Evolutionary conservation across 1,140 invertebrate species (phyloP).

Genomic region (Lepidostoma basale): DNA sequence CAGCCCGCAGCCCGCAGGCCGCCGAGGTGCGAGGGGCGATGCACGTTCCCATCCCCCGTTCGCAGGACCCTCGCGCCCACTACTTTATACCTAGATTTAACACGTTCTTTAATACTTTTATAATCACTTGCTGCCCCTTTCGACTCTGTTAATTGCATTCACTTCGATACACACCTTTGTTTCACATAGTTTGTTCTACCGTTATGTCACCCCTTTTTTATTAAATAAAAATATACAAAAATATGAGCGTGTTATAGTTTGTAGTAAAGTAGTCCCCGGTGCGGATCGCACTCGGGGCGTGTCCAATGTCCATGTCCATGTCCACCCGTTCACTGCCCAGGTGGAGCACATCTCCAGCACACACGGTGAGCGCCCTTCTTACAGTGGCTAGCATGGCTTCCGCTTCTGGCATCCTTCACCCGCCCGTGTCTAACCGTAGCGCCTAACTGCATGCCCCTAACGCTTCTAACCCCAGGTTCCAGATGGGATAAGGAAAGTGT

Average conservation of each 20-base stretch:
- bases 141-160: neutral
- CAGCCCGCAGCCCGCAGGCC: neutral
- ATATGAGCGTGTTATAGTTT: slow-evolving; percentile 17
- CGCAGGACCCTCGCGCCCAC: slow-evolving; percentile 24
- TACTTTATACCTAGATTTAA: slow-evolving; percentile 22
- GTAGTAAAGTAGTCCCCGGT: neutral
- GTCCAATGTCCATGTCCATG: too few relatives aligned
- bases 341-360: neutral
- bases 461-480: slow-evolving; percentile 55
- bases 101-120: slow-evolving; percentile 32
- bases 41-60: neutral
- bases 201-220: slow-evolving; percentile 7
- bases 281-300: too few relatives aligned
- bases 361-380: slow-evolving; percentile 43
- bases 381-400: slow-evolving; percentile 45
- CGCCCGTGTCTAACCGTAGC: slow-evolving; percentile 26
- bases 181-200: slow-evolving; percentile 3
- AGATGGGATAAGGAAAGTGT: slow-evolving; percentile 59
- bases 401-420: slow-evolving; percentile 22
- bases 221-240: slow-evolving; percentile 12
- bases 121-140: slow-evolving; percentile 17
- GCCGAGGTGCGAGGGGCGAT: neutral
- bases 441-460: slow-evolving; percentile 30
- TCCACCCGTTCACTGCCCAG: slow-evolving; percentile 21
- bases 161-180: neutral